phyloP scores from a whole-genome alignment of 2,113 vertebrate genomes.

The Coreoperca whiteheadi region DNA sequence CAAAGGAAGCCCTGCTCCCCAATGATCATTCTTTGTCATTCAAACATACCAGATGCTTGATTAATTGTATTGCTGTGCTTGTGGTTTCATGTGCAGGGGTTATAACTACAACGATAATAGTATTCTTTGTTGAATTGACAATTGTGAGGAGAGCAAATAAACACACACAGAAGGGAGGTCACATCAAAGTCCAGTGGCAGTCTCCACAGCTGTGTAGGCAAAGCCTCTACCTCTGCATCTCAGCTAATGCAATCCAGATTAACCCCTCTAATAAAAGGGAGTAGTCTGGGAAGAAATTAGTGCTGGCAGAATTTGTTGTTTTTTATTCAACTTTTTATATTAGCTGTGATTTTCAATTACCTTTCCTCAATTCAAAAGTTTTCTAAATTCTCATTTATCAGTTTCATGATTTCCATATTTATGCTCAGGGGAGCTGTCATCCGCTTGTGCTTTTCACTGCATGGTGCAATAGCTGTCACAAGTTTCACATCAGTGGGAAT shows the following conservation, averaged over 20 bases:
- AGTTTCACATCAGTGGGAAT: conserved; percentile 9
- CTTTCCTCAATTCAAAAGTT: background rate
- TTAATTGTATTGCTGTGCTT: conserved; percentile 21
- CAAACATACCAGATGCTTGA: conserved; percentile 25
- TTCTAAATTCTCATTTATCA: background rate
- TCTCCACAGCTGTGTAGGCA: conserved; percentile 42
- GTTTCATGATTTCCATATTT: background rate
- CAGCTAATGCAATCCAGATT: conserved; percentile 2
- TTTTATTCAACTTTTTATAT: background rate
- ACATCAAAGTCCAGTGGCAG: conserved; percentile 52
- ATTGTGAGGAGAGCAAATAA: conserved; percentile 53
- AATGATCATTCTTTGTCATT: background rate
- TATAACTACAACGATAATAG: conserved; percentile 8
- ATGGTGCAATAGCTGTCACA: conserved; percentile 28
- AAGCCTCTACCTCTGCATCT: conserved; percentile 1
- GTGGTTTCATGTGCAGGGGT: conserved; percentile 29
- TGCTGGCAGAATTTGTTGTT: background rate
- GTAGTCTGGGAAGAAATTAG: background rate
- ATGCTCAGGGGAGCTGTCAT: background rate
- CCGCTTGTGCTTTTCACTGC: background rate
- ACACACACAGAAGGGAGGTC: conserved; percentile 44
- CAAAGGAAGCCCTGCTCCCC: background rate
- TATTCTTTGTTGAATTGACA: conserved; percentile 19
- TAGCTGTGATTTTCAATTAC: background rate
- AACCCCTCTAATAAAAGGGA: background rate